phyloP scores from a whole-genome alignment of 1,140 invertebrate species.

The Daktulosphaira vitifoliae region DNA sequence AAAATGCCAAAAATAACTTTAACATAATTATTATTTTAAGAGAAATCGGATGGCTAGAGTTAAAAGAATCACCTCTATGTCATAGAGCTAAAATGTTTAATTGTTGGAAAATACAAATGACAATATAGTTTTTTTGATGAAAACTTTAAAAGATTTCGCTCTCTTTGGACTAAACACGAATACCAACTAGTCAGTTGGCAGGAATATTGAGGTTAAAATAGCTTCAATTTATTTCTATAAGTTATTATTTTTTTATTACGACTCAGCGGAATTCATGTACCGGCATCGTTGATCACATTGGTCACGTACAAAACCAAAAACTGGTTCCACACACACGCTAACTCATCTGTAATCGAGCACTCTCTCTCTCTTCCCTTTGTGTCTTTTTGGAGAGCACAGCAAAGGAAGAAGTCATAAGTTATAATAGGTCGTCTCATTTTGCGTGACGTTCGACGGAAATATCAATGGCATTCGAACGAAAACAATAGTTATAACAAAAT shows the following conservation, averaged over 20 bases:
- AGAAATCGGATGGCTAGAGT: no score
- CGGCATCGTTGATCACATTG: neutral
- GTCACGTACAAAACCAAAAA: constrained; percentile 31
- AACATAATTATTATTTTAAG: no score
- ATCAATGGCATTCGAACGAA: neutral
- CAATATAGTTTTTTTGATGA: neutral
- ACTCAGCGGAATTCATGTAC: constrained; percentile 2
- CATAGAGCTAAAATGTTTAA: no score
- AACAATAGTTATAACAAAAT: constrained; percentile 3
- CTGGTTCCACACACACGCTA: constrained; percentile 3
- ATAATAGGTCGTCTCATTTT: neutral
- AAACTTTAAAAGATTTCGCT: constrained; percentile 13
- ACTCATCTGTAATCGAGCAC: constrained; percentile 9
- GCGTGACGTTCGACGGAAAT: neutral
- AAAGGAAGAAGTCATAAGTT: neutral
- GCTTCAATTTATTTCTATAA: neutral
- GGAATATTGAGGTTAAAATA: constrained; percentile 23
- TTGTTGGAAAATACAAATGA: no score
- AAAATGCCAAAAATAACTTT: no score
- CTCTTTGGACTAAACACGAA: neutral
- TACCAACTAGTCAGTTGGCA: neutral
- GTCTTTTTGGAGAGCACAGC: constrained; percentile 13
- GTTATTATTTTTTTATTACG: neutral
- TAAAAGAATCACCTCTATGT: no score
- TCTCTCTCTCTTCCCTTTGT: constrained; percentile 19